Evolutionary conservation across 2,888 invertebrate species (phyloP), one percentile per base, ranked within the genome.

Genomic region (Arctia plantaginis): DNA sequence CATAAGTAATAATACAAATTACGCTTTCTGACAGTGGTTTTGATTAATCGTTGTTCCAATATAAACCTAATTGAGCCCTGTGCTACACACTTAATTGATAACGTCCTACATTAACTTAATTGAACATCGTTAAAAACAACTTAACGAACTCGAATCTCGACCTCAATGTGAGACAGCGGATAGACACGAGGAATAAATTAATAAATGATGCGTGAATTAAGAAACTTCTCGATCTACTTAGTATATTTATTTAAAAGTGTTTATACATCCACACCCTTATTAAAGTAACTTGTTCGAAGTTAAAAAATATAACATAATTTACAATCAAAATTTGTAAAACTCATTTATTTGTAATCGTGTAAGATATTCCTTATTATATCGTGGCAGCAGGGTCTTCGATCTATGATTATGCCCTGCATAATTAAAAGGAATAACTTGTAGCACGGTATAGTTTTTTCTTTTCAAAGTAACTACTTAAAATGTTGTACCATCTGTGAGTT

Each of bases 61-160:
- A 69, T 20, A 69, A 68, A 70, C 70, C 27, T 70, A 62, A 72
- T 72, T 75, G 69, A 72, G 72, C 59, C 55, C 44, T 15, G n/a
- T 76, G 77, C 73, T 69, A 77, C 75, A 78, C 75, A 77, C 78
- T 81, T 77, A 71, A 79, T 84, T 83, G 85, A 82, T 82, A 77
- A 80, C 71, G 75, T 72, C 75, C 75, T 85, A 80, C 85, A 85
- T 85, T 80, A 69, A 71, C 83, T 79, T 83, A 85, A 84, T 85
- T 85, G 77, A 71, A 77, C 78, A 77, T 85, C 84, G 79, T 84
- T 84, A 80, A 80, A 85, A 85, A 84, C 85, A 81, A 76, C 83
- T 84, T 83, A 85, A 77, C 71, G 73, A 77, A 78, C 77, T 75
- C 74, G 77, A 82, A 83, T 82, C 71, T 82, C 82, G 27, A 62